Evolutionary conservation across 2,888 invertebrate genomes (phyloP), one percentile per base, ranked within the genome.

Genomic region (Drosophila emarginata): DNA sequence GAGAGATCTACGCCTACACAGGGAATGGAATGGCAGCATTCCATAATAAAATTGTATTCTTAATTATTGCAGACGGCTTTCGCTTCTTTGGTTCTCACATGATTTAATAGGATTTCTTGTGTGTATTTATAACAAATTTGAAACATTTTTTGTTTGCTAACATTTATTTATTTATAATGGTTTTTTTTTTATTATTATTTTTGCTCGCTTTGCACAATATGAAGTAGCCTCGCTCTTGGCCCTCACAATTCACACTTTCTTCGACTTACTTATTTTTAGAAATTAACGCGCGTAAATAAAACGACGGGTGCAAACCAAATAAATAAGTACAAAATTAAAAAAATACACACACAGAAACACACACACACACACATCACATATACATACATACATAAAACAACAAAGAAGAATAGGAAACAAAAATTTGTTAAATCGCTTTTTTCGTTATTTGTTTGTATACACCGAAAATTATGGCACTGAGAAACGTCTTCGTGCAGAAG

Each of bases 201-300:
- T 67, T 66, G 58, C 65, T 81, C 77, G 83, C 66, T 61, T 64
- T 62, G 75, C 67, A 79, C 67, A 80, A 80, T 76, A 78, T 76
- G 63, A 72, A 69, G 71, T 74, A 62, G 75, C 69, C 69, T 53
- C 67, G 61, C 72, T 64, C 56, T 67, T 71, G 78, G 68, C 84
- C 79, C 79, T 71, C 80, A 64, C 72, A 73, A 74, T 84, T 80
- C 81, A 81, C 80, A 80, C 80, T 80, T 80, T 84, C 84, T 72
- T 71, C 54, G 62, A 72, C 67, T 64, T 66, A 45, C 61, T 54
- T 79, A 79, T 79, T 70, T 81, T 78, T 81, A 79, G 81, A 72
- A 64, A 36, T 37, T 52, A 45, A 61, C 61, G 26, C 65, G 80
- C 70, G 67, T 80, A 75, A 79, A 68, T 71, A 80, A 64, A 76